Percentiles rank a stretch among this genome's conserved stretches.
phyloP scores from a whole-genome alignment of 1,140 invertebrate species.

The Antheraea mylitta region DNA sequence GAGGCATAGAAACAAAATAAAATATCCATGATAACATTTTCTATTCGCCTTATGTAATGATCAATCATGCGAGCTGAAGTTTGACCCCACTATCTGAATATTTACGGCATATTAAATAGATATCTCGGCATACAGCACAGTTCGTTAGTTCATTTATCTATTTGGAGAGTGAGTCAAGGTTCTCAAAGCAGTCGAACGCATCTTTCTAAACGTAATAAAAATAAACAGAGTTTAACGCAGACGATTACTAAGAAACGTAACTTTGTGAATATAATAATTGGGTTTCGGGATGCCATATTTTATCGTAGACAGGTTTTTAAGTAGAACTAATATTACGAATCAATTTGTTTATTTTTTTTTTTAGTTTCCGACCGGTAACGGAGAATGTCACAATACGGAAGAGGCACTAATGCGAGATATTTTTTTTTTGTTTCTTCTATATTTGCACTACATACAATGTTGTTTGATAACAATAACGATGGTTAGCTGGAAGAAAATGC shows the following conservation, averaged over 20 bases:
- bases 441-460: too few species aligned
- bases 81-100: background rate
- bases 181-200: conserved; percentile 17
- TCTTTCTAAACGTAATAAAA: conserved; percentile 14
- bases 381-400: too few species aligned
- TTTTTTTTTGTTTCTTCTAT: too few species aligned
- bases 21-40: background rate
- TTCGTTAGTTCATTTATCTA: conserved; percentile 28
- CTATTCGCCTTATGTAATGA: background rate
- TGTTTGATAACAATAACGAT: too few species aligned
- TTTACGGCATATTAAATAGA: background rate
- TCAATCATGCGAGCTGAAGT: background rate
- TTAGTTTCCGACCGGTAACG: too few species aligned
- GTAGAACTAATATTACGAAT: background rate
- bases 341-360: background rate
- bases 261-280: background rate
- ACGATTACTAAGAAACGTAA: conserved; percentile 6
- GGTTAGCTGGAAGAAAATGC: too few species aligned
- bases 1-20: background rate
- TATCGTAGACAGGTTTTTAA: background rate
- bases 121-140: conserved; percentile 3
- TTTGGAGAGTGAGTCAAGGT: conserved; percentile 38
- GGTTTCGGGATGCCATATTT: background rate
- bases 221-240: conserved; percentile 13
- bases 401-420: too few species aligned